phyloP scores from a whole-genome alignment of 2,113 vertebrate genomes.

The Suncus etruscus region DNA sequence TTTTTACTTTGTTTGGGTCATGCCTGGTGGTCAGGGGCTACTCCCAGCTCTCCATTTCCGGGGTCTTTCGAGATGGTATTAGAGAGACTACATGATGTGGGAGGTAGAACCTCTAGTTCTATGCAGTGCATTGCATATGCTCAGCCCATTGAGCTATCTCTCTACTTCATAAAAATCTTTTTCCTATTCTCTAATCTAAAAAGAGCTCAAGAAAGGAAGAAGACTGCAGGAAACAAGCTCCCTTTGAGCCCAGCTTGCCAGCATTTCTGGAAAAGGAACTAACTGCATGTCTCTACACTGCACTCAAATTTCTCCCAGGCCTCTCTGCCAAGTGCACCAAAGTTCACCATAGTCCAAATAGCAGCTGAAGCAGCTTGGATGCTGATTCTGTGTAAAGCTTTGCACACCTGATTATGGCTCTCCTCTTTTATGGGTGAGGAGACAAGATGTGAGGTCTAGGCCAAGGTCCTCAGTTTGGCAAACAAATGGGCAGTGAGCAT shows the following conservation, averaged over 20 bases:
- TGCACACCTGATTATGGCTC: background rate
- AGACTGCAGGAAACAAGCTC: background rate
- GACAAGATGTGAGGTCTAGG: background rate
- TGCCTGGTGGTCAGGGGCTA: no score
- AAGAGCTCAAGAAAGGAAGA: slow-evolving; percentile 8
- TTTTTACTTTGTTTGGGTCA: no score
- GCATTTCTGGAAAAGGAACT: background rate
- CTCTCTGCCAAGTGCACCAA: rapidly evolving
- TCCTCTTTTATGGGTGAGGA: background rate
- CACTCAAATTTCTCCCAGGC: background rate
- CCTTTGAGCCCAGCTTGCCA: background rate
- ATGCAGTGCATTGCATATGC: no score
- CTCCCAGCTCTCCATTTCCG: no score
- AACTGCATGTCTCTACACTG: no score
- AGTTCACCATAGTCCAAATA: background rate
- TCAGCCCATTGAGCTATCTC: no score
- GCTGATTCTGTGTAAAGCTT: background rate
- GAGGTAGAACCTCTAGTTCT: no score
- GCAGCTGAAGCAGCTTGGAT: background rate
- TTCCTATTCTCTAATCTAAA: background rate
- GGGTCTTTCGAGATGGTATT: no score
- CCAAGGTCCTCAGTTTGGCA: background rate
- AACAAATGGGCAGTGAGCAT: background rate
- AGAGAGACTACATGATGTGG: no score
- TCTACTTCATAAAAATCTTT: no score